Conservation (phyloP, 2,113 vertebrate genomes). For the Oceanites oceanicus region DNA sequence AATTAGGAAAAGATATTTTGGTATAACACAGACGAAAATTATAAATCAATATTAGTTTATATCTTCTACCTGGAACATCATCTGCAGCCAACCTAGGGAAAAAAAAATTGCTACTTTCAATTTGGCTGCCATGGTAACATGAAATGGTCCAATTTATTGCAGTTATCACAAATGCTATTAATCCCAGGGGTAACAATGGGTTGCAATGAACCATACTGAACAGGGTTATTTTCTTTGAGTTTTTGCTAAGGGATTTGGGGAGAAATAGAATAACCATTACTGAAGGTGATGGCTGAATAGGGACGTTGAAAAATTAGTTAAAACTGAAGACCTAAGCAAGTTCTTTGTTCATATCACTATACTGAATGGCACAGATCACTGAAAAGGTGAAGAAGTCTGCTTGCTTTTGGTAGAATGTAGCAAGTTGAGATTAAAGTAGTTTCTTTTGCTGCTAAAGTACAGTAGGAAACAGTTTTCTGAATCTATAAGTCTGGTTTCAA, state of each 20-base stretch:
- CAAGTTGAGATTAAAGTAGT: not conserved
- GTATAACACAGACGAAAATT: not conserved
- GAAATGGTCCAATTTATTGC: constrained; percentile 43
- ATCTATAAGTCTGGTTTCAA: not conserved
- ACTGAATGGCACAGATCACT: not conserved
- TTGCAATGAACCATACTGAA: not conserved
- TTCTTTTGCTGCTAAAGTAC: not conserved
- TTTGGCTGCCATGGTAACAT: constrained; percentile 56
- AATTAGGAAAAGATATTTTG: not conserved
- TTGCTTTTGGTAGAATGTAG: not conserved
- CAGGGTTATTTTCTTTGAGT: not conserved
- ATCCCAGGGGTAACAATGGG: not conserved
- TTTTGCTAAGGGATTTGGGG: not conserved
- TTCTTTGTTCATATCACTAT: not conserved
- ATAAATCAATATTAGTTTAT: not conserved
- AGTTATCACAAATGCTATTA: constrained; percentile 46
- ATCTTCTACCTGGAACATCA: not conserved
- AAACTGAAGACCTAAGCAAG: not conserved
- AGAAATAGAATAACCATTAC: not conserved
- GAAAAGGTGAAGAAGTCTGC: not conserved
- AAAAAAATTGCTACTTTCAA: constrained; percentile 24
- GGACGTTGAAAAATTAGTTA: not conserved
- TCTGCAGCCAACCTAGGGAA: not conserved
- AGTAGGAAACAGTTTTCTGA: not conserved
- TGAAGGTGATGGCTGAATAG: not conserved